Evolutionary conservation across 2,113 vertebrate species (phyloP), one percentile per base, ranked within the genome.

Genomic region (Podilymbus podiceps): DNA sequence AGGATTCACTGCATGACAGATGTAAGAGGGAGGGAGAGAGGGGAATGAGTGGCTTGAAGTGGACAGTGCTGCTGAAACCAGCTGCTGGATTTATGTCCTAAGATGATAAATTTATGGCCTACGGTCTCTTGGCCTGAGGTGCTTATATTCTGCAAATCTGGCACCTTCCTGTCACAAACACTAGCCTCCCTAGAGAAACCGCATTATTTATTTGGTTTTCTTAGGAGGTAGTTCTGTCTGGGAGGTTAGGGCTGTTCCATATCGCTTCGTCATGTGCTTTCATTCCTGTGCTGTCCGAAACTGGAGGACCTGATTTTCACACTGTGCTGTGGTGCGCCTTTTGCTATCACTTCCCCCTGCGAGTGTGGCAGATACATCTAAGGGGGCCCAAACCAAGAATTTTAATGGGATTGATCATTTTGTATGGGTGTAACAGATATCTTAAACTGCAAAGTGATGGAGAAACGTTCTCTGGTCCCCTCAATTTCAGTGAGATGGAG

Each of bases 121-220:
- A 8, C 15, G 69, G 52, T 89, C 68, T 19, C 81, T 91, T 82
- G 84, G 64, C 49, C 64, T 27, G 74, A 94, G 66, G 17, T 60
- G 56, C 56, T 95, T 82, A 56, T 68, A 85, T 87, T 85, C 87
- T 89, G 68, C 47, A 53, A 81, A 87, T 89, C 73, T 94, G 69
- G 53, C 46, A 82, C 44, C 66, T 87, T 92, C 31, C 60, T 93
- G 84, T 76, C 62, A 62, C 25, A 79, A 89, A 50, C 33, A 73
- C 12, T 35, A 69, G 5, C 46, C 8, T 87, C 42, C 53, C 67
- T 78, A 12, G 58, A 82, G 73, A 95, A 89, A 68, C 22, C 89
- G 52, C 72, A 42, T 92, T 77, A 92, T 94, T 93, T 90, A 78
- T 90, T 84, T 81, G 40, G 15, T 63, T 86, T 92, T 95, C 22